Evolutionary conservation across 30 jellyfish, hydroid and myxozoan genomes (phyloP), one percentile per base, ranked within the genome.

Genomic region (Chrysaora quinquecirrha): DNA sequence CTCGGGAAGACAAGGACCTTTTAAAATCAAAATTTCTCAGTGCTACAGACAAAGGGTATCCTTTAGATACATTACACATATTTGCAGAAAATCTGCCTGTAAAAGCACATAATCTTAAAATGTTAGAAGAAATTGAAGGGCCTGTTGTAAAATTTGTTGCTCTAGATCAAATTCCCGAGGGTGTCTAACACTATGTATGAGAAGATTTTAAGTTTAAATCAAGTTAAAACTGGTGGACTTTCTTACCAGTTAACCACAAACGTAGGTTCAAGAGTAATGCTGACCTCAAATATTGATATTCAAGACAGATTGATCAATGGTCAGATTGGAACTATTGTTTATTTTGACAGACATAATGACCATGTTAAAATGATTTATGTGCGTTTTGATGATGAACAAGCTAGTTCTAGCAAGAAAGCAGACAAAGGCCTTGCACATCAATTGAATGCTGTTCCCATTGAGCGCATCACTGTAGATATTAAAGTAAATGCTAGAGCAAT

Each of bases 281-380:
- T n/a, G n/a, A n/a, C n/a, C n/a, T n/a, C n/a, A n/a, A n/a, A n/a
- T n/a, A n/a, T n/a, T n/a, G n/a, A n/a, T n/a, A n/a, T n/a, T n/a
- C n/a, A n/a, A n/a, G n/a, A n/a, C n/a, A n/a, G n/a, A n/a, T n/a
- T n/a, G n/a, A n/a, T n/a, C n/a, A n/a, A n/a, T n/a, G n/a, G n/a
- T n/a, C n/a, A n/a, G n/a, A 73, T 73, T 73, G 85, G 78, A 29
- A 73, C 85, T 35, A 48, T 73, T 18, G 24, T 35, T 25, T 7
- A 38, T 19, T 19, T 35, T 30, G 48, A 18, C 1, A 48, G 30
- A 30, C 64, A 48, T 19, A 73, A 73, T 48, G 85, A 48, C 43
- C 43, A 23, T n/a, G 78, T 43, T 3, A 22, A 54, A n/a, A 73
- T 35, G 63, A 73, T 73, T 25, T 73, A 73, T 23, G 77, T 73